These are phyloP conservation scores for Doris montereyensis DNA, from an alignment of 2,888 invertebrate species.

Conservation along the genomic window DNA sequence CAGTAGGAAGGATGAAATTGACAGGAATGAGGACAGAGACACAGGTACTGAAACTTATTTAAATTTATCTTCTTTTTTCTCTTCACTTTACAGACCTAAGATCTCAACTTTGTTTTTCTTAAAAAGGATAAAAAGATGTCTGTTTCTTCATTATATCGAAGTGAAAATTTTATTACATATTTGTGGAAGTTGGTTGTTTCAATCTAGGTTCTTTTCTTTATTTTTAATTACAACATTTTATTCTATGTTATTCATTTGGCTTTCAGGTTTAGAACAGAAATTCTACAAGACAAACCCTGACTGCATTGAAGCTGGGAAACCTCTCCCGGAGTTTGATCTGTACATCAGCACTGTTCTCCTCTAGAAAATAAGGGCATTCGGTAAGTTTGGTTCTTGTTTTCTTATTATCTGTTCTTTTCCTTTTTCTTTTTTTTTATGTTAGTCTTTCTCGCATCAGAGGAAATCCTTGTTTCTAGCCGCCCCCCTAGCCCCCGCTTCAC, in stretches of 20 bases:
- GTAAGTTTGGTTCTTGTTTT: constrained; percentile 51
- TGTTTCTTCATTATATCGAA: not conserved
- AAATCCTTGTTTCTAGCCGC: no score
- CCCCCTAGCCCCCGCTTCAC: no score
- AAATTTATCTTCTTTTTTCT: no score
- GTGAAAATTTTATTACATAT: no score
- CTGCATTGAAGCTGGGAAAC: constrained; percentile 79
- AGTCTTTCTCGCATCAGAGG: no score
- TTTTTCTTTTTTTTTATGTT: not conserved
- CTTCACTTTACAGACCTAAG: no score
- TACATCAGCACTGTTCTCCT: constrained; percentile 76
- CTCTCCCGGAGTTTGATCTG: constrained; percentile 80
- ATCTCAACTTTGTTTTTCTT: no score
- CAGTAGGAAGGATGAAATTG: constrained; percentile 79
- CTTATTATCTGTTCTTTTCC: not conserved
- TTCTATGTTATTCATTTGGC: not conserved
- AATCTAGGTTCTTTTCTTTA: not conserved
- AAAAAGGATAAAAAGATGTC: not conserved
- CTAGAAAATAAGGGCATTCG: constrained; percentile 72
- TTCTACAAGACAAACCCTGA: constrained; percentile 78
- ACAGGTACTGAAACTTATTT: constrained; percentile 75
- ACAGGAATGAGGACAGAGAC: constrained; percentile 76
- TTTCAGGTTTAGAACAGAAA: constrained; percentile 75
- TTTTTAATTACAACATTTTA: not conserved
- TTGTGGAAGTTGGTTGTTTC: not conserved